Conservation (phyloP, 2,888 invertebrate species). For the Cantharis nigra region DNA sequence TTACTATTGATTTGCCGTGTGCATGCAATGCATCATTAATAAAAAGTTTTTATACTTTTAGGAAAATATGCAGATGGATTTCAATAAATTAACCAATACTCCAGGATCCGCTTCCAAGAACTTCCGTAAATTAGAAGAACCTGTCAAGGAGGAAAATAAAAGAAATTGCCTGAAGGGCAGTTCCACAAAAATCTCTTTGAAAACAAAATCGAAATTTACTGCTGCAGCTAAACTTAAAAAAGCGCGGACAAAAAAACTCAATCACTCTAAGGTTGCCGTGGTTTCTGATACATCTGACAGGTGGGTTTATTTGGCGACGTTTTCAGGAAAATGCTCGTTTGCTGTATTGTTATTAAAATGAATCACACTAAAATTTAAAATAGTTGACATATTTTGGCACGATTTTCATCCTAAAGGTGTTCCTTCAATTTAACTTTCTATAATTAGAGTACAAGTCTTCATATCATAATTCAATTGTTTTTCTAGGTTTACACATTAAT, state of each 20-base stretch:
- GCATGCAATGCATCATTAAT: no score
- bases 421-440: background rate
- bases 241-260: slow-evolving; percentile 22
- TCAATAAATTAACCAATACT: background rate
- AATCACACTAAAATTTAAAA: background rate
- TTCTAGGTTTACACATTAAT: background rate
- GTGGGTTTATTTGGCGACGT: slow-evolving; percentile 21
- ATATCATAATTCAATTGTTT: background rate
- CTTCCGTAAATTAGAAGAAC: background rate
- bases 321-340: background rate
- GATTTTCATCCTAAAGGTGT: background rate
- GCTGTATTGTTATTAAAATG: background rate
- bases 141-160: background rate
- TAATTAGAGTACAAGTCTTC: background rate
- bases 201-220: slow-evolving; percentile 33
- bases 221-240: slow-evolving; percentile 32
- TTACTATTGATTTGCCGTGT: no score
- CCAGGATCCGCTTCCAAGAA: background rate
- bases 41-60: background rate
- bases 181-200: slow-evolving; percentile 32
- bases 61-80: background rate
- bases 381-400: background rate
- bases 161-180: background rate
- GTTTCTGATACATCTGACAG: slow-evolving; percentile 33
- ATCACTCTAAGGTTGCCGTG: slow-evolving; percentile 21